These are phyloP conservation scores for Cantharis nigra DNA, from an alignment of 2,888 invertebrate genomes.

Conservation along the genomic window DNA sequence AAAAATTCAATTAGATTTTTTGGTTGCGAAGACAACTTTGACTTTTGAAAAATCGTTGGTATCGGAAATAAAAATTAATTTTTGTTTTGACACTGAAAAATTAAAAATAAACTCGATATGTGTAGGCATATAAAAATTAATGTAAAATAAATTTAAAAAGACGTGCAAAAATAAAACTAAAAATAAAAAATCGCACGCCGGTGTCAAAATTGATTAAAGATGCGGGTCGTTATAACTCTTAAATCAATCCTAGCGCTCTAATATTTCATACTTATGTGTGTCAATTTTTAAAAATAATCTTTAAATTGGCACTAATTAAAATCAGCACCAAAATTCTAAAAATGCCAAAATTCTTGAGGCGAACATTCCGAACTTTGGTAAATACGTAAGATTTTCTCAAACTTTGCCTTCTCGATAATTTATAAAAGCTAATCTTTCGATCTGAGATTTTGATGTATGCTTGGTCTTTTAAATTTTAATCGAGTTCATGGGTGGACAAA, in stretches of 20 bases:
- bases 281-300: constrained; percentile 1
- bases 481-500: constrained; percentile 1
- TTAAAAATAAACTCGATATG: not conserved
- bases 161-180: constrained; percentile 1
- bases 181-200: not conserved
- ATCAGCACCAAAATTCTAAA: not conserved
- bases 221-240: not conserved
- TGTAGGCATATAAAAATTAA: not conserved
- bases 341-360: not conserved
- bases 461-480: not conserved
- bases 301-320: not conserved
- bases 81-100: not conserved
- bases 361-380: not conserved
- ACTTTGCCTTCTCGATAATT: not conserved
- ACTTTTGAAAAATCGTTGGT: not conserved
- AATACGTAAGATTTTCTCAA: not conserved
- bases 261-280: not conserved
- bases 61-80: not conserved
- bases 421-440: not conserved
- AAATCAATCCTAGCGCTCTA: not conserved
- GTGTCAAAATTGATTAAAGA: not conserved
- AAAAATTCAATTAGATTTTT: not conserved
- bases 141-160: not conserved
- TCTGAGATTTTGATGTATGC: not conserved
- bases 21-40: not conserved